Base-by-base conservation (phyloP, 2,888 invertebrate genomes). In the Trimorus sp. region DNA sequence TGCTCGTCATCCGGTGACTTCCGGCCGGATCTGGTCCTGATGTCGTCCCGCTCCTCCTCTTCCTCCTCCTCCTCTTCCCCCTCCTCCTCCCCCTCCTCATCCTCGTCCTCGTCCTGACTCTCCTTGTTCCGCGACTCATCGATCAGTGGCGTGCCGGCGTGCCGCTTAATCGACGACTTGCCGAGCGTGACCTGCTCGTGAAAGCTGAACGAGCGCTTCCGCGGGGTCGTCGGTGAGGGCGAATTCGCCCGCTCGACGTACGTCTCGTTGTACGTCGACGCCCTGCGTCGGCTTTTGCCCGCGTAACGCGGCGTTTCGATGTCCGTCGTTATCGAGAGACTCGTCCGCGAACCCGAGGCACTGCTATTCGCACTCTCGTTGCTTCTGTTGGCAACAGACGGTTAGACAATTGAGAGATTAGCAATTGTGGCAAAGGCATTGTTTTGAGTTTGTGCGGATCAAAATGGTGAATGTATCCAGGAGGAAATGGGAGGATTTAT, bases 231-330 rank as follows among this genome's bases (percentile, higher is more conserved):
- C 0, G 92, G 92, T 0, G 92, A 91, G 0, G 90, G 89, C 48
- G 88, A 89, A 56, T 92, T 91, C 71, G 91, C 91, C 2, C 87
- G 88, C 76, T 93, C 92, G 14, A 89, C 71, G 71, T 89, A 89
- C 2, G 92, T 92, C 85, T 92, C 93, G 89, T 93, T 93, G 86
- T 92, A 93, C 1, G 93, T 93, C 26, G 93, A 93, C 0, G 93
- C 93, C 77, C 93, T 86, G 53, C 92, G 90, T 0, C 89, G 87
- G 12, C 86, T 86, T 59, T 85, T 88, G 12, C 15, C 37, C 2
- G 71, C 60, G 38, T 73, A 73, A 12, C 78, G 78, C 54, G 77
- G 9, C 65, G 82, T 38, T 6, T 89, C 87, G 5, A 26, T 26
- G 26, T 90, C 90, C 0, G 84, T 84, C 7, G 78, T 75, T 49